A percentile compares a stretch with the other conserved stretches of the same genome.
Conservation (phyloP, 1,140 invertebrate species). For the Ctenoplectra terminalis region DNA sequence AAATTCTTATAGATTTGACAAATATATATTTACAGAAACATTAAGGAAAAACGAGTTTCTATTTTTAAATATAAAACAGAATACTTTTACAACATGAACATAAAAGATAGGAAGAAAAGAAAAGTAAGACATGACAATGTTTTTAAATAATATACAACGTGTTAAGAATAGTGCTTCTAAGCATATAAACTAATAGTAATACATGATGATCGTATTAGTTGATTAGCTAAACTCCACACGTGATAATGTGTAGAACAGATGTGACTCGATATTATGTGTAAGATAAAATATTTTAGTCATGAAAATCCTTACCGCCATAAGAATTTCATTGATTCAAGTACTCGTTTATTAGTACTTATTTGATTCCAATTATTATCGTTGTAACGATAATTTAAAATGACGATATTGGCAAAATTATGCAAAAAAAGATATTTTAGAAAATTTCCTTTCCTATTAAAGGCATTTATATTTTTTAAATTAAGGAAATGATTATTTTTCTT, state of each 20-base stretch:
- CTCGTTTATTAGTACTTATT: constrained; percentile 26
- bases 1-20: neutral
- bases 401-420: constrained; percentile 20
- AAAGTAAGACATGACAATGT: neutral
- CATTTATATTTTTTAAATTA: constrained; percentile 30
- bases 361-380: constrained; percentile 28
- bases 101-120: neutral
- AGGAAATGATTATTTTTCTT: constrained; percentile 5
- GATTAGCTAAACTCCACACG: constrained; percentile 18
- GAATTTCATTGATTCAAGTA: constrained; percentile 36
- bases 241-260: constrained; percentile 13
- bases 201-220: constrained; percentile 19
- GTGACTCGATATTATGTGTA: constrained; percentile 4
- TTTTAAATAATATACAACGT: constrained; percentile 14
- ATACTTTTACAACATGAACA: neutral
- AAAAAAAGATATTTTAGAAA: neutral
- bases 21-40: neutral
- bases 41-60: neutral
- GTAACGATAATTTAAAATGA: constrained; percentile 15
- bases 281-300: constrained; percentile 20
- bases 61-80: neutral
- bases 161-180: constrained; percentile 16
- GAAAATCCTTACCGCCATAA: constrained; percentile 35
- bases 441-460: neutral
- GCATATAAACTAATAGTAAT: constrained; percentile 28